Evolutionary conservation across 2,888 invertebrate species (phyloP), one percentile per base, ranked within the genome.

Genomic region (Myopa testacea): DNA sequence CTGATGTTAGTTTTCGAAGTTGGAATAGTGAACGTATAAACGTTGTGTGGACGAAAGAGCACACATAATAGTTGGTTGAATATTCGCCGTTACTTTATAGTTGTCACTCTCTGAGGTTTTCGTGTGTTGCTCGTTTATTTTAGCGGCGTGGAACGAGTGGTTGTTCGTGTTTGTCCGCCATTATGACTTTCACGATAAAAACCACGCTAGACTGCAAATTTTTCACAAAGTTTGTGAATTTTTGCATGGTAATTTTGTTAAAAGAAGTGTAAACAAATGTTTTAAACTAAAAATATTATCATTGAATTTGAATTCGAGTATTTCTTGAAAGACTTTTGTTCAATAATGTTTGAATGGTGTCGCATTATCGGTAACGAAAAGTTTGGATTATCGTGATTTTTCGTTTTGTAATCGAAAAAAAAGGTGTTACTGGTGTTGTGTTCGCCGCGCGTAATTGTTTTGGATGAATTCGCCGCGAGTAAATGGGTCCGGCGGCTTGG

Each of bases 121-220:
- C 19, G 37, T 69, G 65, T 69, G 45, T 37, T 73, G 26, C 19
- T 71, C 71, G 62, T 68, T 16, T 60, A 34, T 3, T 62, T 70
- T 71, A 19, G 69, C 45, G 69, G 40, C 69, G 69, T n/a, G 76
- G 78, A 78, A 79, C 58, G 77, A 60, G 19, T 73, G 74, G 37
- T 70, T 40, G 50, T 63, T 75, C 55, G 65, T 60, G 45, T 26
- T 65, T 76, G 79, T 85, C 94, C 94, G 94, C 94, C 94, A 94
- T 94, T 94, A 94, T 94, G 94, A 93, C 94, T 93, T 93, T 85
- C 84, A 86, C 81, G 72, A 63, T 71, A 85, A 84, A 75, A 87
- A 87, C 87, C 87, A 87, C 87, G 87, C 87, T 87, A 84, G 85
- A 26, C 84, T 83, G 84, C 83, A 82, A 87, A 86, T 83, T 84